Conservation (phyloP, 2,888 invertebrate genomes). For the Heterodera filipjevi region DNA sequence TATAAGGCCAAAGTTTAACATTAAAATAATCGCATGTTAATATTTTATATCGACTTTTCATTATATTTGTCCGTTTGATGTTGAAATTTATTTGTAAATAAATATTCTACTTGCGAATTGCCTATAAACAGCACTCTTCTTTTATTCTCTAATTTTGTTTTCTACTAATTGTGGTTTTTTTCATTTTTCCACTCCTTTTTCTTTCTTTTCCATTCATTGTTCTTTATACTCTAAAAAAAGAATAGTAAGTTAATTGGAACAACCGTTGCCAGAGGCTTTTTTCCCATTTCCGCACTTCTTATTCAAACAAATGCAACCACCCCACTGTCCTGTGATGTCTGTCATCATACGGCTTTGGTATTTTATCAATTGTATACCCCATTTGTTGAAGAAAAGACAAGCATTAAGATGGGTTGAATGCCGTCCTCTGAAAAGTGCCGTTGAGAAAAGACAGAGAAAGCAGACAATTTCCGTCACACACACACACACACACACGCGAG, state of each 20-base stretch:
- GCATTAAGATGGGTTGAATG: slow-evolving; percentile 2
- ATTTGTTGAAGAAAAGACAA: background rate
- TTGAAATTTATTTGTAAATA: too few relatives aligned
- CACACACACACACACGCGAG: too few relatives aligned
- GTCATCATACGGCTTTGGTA: background rate
- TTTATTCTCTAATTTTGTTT: too few relatives aligned
- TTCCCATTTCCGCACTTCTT: background rate
- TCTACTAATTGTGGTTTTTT: background rate
- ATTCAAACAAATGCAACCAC: background rate
- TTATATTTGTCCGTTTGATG: too few relatives aligned
- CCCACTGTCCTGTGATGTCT: background rate
- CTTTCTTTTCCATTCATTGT: background rate
- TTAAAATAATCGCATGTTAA: too few relatives aligned
- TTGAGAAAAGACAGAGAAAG: slow-evolving; percentile 1
- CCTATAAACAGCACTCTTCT: too few relatives aligned
- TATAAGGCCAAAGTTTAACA: too few relatives aligned
- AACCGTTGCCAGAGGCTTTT: background rate
- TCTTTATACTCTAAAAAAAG: background rate
- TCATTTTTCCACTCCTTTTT: slow-evolving; percentile 4
- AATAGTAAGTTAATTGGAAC: too few relatives aligned
- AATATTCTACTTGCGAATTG: too few relatives aligned
- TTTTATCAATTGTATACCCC: background rate
- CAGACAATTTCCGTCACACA: slow-evolving; percentile 5
- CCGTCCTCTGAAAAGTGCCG: background rate
- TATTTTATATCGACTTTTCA: too few relatives aligned